Conservation (phyloP, 2,797 vertebrate genomes). For the Thunnus albacares region DNA sequence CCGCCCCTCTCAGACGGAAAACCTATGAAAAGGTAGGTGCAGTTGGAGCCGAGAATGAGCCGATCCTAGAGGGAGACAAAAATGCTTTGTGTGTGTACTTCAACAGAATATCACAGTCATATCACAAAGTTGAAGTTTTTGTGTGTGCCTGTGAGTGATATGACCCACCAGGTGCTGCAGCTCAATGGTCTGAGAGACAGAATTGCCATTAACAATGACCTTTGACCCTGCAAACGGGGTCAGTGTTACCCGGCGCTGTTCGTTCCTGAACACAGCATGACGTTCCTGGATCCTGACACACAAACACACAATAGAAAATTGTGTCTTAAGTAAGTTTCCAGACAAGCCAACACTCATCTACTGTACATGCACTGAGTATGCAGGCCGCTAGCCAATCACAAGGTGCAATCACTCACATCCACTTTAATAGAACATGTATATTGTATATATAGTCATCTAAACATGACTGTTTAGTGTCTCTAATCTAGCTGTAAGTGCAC, state of each 20-base stretch:
- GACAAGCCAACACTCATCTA: background rate
- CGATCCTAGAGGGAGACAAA: constrained; percentile 84
- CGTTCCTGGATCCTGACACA: constrained; percentile 89
- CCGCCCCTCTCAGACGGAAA: constrained; percentile 87
- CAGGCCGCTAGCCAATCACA: background rate
- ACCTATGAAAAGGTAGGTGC: constrained; percentile 90
- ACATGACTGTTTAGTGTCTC: background rate
- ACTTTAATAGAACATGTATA: background rate
- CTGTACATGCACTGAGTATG: background rate
- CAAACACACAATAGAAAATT: background rate
- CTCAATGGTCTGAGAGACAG: constrained; percentile 81
- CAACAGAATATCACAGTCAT: background rate
- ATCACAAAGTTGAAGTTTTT: background rate
- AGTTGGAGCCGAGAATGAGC: constrained; percentile 91
- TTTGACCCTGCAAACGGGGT: constrained; percentile 85
- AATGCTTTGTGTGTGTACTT: background rate
- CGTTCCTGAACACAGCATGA: constrained; percentile 89
- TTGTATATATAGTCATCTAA: too few relatives aligned
- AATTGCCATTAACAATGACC: constrained; percentile 88
- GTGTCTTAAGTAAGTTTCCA: background rate
- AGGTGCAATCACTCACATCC: background rate
- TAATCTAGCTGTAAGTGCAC: background rate
- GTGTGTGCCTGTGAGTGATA: background rate
- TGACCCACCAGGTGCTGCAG: constrained; percentile 90
- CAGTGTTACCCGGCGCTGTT: constrained; percentile 83